These are phyloP conservation scores for Ametastegia equiseti DNA, from an alignment of 2,888 invertebrate species.

Conservation along the genomic window DNA sequence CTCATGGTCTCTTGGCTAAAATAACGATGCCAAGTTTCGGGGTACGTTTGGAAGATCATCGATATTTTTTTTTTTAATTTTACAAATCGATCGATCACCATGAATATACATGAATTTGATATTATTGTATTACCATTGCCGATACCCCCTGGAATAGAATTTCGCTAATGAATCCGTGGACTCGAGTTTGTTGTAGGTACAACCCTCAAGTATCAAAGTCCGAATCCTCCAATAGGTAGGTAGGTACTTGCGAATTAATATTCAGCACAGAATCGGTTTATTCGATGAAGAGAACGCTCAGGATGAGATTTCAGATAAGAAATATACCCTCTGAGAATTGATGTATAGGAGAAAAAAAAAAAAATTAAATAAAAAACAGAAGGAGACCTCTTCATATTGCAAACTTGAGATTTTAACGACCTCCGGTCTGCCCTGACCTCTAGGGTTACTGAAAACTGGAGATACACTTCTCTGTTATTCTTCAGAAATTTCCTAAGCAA, in stretches of 20 bases:
- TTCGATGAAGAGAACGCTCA: not conserved
- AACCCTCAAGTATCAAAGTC: constrained; percentile 6
- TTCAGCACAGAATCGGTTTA: constrained; percentile 19
- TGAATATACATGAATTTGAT: too few species aligned
- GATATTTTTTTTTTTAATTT: too few species aligned
- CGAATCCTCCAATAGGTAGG: too few species aligned
- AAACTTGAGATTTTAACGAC: not conserved
- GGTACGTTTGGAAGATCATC: too few species aligned
- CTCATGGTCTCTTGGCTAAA: too few species aligned
- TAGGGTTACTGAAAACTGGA: not conserved
- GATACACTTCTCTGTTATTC: too few species aligned
- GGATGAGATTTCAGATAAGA: not conserved
- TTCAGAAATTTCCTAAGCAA: too few species aligned
- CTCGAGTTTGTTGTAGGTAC: not conserved
- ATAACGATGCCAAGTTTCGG: too few species aligned
- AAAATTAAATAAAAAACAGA: not conserved
- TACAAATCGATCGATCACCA: too few species aligned
- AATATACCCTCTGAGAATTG: not conserved
- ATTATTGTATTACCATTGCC: too few species aligned
- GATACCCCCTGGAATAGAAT: not conserved
- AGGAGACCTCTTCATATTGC: not conserved
- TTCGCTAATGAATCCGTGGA: constrained; percentile 16
- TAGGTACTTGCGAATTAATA: too few species aligned
- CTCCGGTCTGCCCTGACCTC: not conserved
- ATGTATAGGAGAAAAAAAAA: not conserved